Conservation (phyloP, 2,888 invertebrate species). For the Cosmia trapezina region DNA sequence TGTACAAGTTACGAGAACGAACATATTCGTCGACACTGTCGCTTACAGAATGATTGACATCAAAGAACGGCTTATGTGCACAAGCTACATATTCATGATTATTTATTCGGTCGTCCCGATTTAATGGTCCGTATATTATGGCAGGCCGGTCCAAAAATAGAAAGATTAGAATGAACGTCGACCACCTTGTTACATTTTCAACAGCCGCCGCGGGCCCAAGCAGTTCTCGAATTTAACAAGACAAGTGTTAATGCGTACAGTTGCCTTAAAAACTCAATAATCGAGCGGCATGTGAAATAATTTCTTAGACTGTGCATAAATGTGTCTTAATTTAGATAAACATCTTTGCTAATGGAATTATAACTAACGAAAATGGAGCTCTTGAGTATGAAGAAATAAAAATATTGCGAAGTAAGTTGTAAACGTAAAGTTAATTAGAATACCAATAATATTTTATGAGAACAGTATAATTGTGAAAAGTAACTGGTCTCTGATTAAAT, state of each 20-base stretch:
- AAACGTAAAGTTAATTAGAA: constrained; percentile 60
- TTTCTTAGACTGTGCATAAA: constrained; percentile 34
- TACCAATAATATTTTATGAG: constrained; percentile 63
- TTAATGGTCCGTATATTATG: constrained; percentile 70
- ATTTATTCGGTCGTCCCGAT: constrained; percentile 75
- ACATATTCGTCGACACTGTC: constrained; percentile 41
- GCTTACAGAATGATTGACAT: constrained; percentile 76
- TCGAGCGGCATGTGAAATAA: constrained; percentile 24
- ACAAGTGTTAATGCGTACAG: constrained; percentile 44
- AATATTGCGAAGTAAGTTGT: constrained; percentile 60
- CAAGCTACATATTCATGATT: constrained; percentile 74
- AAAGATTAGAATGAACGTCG: constrained; percentile 75
- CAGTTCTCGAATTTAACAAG: constrained; percentile 32
- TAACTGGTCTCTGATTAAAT: constrained; percentile 38
- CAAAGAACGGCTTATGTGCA: constrained; percentile 74
- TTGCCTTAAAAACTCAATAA: constrained; percentile 46
- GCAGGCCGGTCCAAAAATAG: constrained; percentile 75
- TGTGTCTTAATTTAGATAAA: constrained; percentile 44
- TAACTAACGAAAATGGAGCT: constrained; percentile 46
- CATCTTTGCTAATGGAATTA: constrained; percentile 42
- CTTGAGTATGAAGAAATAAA: constrained; percentile 47
- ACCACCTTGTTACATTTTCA: constrained; percentile 80
- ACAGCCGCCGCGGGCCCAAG: constrained; percentile 63
- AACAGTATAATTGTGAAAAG: constrained; percentile 49
- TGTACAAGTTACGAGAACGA: constrained; percentile 24